Evolutionary conservation across 2,113 vertebrate genomes (phyloP).

Genomic region (Dendrocopos noguchii): DNA sequence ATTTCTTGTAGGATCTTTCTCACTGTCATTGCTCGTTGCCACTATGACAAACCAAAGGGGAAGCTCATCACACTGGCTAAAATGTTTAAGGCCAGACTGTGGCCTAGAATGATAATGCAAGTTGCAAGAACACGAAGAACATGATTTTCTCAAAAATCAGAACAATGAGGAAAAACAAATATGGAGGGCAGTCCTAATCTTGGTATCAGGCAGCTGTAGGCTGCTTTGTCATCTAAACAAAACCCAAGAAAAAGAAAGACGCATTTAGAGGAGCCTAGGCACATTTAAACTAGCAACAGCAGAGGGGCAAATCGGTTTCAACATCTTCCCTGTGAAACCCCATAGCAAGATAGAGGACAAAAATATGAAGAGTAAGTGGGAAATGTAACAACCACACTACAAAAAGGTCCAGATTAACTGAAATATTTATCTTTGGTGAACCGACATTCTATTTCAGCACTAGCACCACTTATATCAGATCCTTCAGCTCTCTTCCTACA

Average conservation of each 20-base stretch:
- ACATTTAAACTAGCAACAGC: not conserved
- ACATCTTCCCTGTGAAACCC: not conserved
- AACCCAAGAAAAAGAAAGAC: not conserved
- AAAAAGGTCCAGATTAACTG: not conserved
- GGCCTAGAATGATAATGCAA: not conserved
- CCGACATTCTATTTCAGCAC: not conserved
- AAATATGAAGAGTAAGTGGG: not conserved
- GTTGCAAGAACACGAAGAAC: not conserved
- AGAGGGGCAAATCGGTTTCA: not conserved
- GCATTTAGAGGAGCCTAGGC: not conserved
- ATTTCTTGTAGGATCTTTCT: constrained; percentile 91
- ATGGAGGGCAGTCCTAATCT: not conserved
- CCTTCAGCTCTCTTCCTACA: not conserved
- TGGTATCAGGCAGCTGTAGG: not conserved
- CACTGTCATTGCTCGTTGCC: constrained; percentile 93
- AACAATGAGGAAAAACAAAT: not conserved
- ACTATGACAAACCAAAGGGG: constrained; percentile 76
- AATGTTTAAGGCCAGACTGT: not conserved
- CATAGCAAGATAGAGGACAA: not conserved
- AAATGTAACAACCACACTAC: not conserved
- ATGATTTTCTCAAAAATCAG: not conserved
- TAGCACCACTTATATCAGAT: not conserved
- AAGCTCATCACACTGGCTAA: not conserved
- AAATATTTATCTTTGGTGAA: not conserved
- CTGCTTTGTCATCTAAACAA: not conserved